Base-by-base conservation (phyloP, 2,797 vertebrate species). In the Delichon dasypus region DNA sequence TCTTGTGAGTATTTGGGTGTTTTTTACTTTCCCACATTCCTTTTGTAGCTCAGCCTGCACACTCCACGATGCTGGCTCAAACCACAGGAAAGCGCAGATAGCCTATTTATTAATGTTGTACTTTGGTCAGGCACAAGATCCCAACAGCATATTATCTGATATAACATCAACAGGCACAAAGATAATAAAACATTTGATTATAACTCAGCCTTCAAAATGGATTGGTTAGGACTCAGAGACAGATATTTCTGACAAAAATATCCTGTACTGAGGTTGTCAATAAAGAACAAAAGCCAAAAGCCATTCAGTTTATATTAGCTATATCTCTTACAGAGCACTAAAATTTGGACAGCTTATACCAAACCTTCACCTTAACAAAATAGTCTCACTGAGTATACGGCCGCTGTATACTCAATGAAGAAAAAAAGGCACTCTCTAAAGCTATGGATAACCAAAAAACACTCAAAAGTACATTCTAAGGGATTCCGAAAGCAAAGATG, bases 91-190 rank as follows among this genome's bases (percentile, higher is more conserved):
- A 95, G 64, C 61, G 18, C 21, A 91, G 65, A 85, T 55, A 89
- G 55, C 61, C 83, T 94, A 79, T 97, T 97, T 94, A 95, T 96
- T 97, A 96, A 18, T 84, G 65, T 67, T 88, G 51, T 92, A 94
- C 44, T 67, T 92, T 77, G 45, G 71, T 60, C 94, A 73, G 93
- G 60, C 76, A 95, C 45, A 95, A 78, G 71, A 45, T 96, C 88
- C 66, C 85, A 94, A 78, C 61, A 96, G 70, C 91, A 94, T 93
- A 93, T 87, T 94, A 79, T 90, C 83, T 89, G 81, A 61, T 85
- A 94, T 92, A 96, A 76, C 60, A 95, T 71, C 68, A 89, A 66
- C 88, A 95, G 78, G 94, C 88, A 77, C 38, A 93, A 80, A 94
- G 48, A 93, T 80, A 93, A 95, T 93, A 92, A 96, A 97, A 93